phyloP scores from a whole-genome alignment of 2,888 invertebrate species.

The Oegoconia quadripuncta region DNA sequence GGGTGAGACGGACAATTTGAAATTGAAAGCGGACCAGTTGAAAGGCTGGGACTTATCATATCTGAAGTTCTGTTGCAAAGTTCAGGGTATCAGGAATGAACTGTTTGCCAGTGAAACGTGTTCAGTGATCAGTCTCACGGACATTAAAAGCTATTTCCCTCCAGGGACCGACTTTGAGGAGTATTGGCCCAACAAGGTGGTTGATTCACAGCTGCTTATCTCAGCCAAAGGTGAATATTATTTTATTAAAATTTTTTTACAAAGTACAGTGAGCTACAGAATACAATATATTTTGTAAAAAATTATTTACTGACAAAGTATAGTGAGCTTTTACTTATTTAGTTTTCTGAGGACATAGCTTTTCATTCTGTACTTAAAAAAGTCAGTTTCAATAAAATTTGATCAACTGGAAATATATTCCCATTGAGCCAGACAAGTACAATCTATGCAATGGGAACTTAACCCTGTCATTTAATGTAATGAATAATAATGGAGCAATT shows the following conservation, averaged over 20 bases:
- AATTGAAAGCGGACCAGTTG: slow-evolving; percentile 90
- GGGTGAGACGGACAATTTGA: slow-evolving; percentile 94
- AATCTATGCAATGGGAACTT: too few species aligned
- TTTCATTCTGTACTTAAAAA: too few species aligned
- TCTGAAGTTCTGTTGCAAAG: slow-evolving; percentile 96
- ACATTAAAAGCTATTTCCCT: slow-evolving; percentile 94
- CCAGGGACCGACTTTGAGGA: slow-evolving; percentile 94
- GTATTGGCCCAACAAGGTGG: slow-evolving; percentile 95
- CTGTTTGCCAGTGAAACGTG: slow-evolving; percentile 94
- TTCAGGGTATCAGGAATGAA: slow-evolving; percentile 94
- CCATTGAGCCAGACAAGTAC: too few species aligned
- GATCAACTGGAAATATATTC: too few species aligned
- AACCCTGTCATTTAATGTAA: too few species aligned
- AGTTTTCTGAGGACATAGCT: too few species aligned
- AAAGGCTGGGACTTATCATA: slow-evolving; percentile 96
- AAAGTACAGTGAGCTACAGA: neutral
- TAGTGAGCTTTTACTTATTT: too few species aligned
- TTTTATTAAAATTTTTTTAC: neutral
- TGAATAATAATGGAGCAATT: too few species aligned
- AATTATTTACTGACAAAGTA: neutral
- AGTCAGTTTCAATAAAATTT: too few species aligned
- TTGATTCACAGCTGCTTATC: slow-evolving; percentile 88
- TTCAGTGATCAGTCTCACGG: slow-evolving; percentile 92
- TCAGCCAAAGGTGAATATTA: slow-evolving; percentile 79
- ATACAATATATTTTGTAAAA: neutral